These are phyloP conservation scores for Chloroceryle aenea DNA, from an alignment of 2,113 vertebrate genomes.

Conservation along the genomic window DNA sequence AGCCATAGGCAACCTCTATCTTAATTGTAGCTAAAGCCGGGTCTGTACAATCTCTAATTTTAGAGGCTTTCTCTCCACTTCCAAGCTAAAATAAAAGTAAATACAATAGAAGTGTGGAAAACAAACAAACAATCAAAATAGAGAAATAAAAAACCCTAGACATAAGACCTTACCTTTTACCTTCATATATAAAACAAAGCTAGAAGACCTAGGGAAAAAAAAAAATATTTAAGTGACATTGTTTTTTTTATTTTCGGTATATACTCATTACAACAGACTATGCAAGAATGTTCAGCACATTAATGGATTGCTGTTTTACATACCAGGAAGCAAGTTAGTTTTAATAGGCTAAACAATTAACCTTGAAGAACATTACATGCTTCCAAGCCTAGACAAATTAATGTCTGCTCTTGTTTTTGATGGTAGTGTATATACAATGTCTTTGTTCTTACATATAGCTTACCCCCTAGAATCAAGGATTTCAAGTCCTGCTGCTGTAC, in stretches of 20 bases:
- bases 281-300: background rate
- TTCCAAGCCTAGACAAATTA: background rate
- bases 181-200: background rate
- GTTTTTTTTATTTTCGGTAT: background rate
- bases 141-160: no score
- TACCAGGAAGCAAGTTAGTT: background rate
- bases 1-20: background rate
- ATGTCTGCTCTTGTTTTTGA: background rate
- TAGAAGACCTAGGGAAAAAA: background rate
- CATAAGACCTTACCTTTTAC: background rate
- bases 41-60: background rate
- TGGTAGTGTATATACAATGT: background rate
- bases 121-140: no score
- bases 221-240: background rate
- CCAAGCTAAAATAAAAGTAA: background rate
- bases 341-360: constrained; percentile 37
- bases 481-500: background rate
- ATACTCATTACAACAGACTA: background rate
- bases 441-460: background rate
- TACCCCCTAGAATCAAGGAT: background rate
- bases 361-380: background rate
- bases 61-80: background rate
- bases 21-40: background rate
- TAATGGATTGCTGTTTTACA: background rate
- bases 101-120: background rate